phyloP scores from a whole-genome alignment of 2,888 invertebrate species.

The Amiota minor region DNA sequence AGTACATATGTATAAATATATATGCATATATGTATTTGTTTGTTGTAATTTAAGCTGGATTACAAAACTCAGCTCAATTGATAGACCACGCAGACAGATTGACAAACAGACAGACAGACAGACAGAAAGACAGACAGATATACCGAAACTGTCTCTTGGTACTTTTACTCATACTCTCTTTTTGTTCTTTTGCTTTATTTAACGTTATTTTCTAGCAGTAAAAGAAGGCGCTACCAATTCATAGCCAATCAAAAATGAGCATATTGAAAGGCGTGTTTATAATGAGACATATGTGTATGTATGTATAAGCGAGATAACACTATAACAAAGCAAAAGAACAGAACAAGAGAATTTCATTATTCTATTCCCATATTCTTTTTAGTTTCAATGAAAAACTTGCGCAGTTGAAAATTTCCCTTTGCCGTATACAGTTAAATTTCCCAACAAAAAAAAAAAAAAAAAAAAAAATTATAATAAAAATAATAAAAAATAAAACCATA shows the following conservation, averaged over 20 bases:
- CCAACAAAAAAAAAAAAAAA: too few species aligned
- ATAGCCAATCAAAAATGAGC: slow-evolving; percentile 16
- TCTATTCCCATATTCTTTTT: too few species aligned
- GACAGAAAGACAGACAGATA: not conserved
- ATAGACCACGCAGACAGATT: not conserved
- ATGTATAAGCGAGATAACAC: not conserved
- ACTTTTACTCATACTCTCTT: not conserved
- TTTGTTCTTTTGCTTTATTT: not conserved
- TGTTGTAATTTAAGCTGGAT: slow-evolving; percentile 20
- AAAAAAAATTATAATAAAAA: too few species aligned
- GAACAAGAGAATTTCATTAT: too few species aligned
- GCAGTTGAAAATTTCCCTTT: slow-evolving; percentile 2
- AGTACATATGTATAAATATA: slow-evolving; percentile 17
- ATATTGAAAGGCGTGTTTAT: not conserved
- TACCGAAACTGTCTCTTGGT: not conserved
- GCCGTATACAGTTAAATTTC: too few species aligned
- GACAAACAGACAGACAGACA: not conserved
- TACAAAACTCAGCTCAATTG: slow-evolving; percentile 11
- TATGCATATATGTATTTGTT: slow-evolving; percentile 31
- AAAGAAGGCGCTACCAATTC: slow-evolving; percentile 12
- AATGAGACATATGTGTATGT: not conserved
- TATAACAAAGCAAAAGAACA: not conserved
- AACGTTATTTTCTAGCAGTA: not conserved
- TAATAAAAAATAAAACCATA: too few species aligned
- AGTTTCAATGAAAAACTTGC: not conserved